Base-by-base conservation (phyloP, 2,888 invertebrate species). In the Sphaerophoria rueppellii region DNA sequence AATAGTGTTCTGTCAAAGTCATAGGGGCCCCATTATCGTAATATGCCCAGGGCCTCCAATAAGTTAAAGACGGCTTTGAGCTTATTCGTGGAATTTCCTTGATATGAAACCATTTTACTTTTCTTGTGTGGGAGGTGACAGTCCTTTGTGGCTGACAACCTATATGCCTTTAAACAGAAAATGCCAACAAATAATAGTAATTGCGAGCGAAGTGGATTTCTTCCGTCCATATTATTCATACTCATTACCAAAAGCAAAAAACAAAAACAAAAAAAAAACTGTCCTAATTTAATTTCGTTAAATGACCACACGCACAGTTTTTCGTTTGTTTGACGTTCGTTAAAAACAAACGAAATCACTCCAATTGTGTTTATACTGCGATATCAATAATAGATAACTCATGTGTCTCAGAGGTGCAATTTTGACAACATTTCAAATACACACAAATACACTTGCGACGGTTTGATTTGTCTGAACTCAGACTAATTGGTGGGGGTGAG, bases 51-150 rank as follows among this genome's bases (percentile, higher is more conserved):
- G n/a, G n/a, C n/a, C n/a, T n/a, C n/a, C n/a, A n/a, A n/a, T n/a
- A n/a, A n/a, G n/a, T n/a, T n/a, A n/a, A n/a, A n/a, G n/a, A n/a
- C n/a, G n/a, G n/a, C n/a, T n/a, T n/a, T n/a, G n/a, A 7, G 61
- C n/a, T n/a, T 46, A 24, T 24, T 61, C 14, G 46, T 43, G 60
- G 32, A 5, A 61, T 61, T 61, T 61, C 40, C 46, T 46, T 24
- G 61, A 32, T 5, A 34, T 34, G 12, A 9, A 46, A 46, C 7
- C 6, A 34, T 34, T 34, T 54, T 16, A 6, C 1, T 32, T 58
- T 58, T 11, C 11, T 40, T 60, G 60, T 12, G 60, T 43, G 24
- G 60, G 60, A 43, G 12, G 24, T 24, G 60, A 43, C 37, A 60
- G 43, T 43, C 24, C 40, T 24, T 60, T 16, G 14, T 40, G 24